Evolutionary conservation across 2,113 vertebrate species (phyloP), one percentile per base, ranked within the genome.

Genomic region (Indicator indicator): DNA sequence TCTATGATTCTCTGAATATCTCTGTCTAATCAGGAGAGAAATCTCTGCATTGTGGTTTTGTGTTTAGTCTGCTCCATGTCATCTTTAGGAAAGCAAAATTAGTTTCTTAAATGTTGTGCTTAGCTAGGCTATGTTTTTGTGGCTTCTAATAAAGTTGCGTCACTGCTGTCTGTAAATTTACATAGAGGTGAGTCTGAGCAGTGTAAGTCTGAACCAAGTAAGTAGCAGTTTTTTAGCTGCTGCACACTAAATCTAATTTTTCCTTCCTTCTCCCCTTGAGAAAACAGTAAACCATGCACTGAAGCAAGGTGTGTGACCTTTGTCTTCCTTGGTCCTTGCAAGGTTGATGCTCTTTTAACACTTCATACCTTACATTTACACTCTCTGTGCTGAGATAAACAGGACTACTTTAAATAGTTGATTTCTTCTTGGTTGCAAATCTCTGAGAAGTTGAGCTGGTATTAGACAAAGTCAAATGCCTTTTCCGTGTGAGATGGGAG

Each of bases 391-490:
- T 62, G 62, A 67, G 82, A 82, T 36, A 62, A 75, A 58, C 50
- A 73, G 12, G 83, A 30, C 30, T 65, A 9, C 63, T 90, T 78
- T 3, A 67, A 74, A 23, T 42, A 90, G 83, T 72, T 83, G 86
- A 74, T 32, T 82, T 78, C 76, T 50, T 86, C 76, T 42, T 80
- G 90, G 70, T 94, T 86, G 89, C 7, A 90, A 95, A 94, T 44
- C 77, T 58, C 21, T 18, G 73, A 86, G 77, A 93, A 86, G 65
- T 15, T 36, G 77, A 90, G 92, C 81, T 72, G 24, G 71, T 91
- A 93, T 96, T 94, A 96, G 94, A 81, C 84, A 36, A 88, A 96
- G 95, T 95, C 88, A 96, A 95, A 93, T 92, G 94, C 80, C 95
- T 93, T 88, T 95, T 73, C 94, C 32, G 13, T 88, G 96, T 86